Conservation (phyloP, 2,888 invertebrate species). For the Pandemis corylana region DNA sequence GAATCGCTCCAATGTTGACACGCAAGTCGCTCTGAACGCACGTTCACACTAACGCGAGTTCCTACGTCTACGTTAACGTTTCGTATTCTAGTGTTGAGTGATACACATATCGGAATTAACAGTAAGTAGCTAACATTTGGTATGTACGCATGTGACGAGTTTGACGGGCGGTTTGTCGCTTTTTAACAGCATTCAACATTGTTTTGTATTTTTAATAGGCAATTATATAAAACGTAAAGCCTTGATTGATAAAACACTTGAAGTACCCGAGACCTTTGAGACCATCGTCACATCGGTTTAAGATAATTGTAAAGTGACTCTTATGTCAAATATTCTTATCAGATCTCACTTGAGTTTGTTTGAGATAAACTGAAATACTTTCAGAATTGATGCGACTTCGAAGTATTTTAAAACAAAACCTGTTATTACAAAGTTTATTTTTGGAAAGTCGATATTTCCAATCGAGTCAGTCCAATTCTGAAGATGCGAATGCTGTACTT, state of each 20-base stretch:
- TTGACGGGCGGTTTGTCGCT: background rate
- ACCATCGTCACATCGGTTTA: background rate
- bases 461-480: no score
- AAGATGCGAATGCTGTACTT: no score
- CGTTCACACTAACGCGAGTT: constrained; percentile 53
- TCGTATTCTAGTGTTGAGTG: constrained; percentile 44
- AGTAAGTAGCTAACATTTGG: constrained; percentile 32
- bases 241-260: constrained; percentile 14
- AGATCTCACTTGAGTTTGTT: background rate
- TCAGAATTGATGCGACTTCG: no score
- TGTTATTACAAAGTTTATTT: no score
- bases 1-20: constrained; percentile 66
- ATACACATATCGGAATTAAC: constrained; percentile 44
- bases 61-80: constrained; percentile 49
- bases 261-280: constrained; percentile 2
- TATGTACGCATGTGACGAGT: background rate
- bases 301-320: constrained; percentile 1
- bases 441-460: no score
- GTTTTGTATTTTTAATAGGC: background rate
- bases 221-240: constrained; percentile 10
- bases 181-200: background rate
- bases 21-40: constrained; percentile 65
- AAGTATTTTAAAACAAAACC: no score
- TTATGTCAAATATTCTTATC: constrained; percentile 6
- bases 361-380: background rate